Evolutionary conservation across 2,888 invertebrate genomes (phyloP), one percentile per base, ranked within the genome.

Genomic region (Pocota personata): DNA sequence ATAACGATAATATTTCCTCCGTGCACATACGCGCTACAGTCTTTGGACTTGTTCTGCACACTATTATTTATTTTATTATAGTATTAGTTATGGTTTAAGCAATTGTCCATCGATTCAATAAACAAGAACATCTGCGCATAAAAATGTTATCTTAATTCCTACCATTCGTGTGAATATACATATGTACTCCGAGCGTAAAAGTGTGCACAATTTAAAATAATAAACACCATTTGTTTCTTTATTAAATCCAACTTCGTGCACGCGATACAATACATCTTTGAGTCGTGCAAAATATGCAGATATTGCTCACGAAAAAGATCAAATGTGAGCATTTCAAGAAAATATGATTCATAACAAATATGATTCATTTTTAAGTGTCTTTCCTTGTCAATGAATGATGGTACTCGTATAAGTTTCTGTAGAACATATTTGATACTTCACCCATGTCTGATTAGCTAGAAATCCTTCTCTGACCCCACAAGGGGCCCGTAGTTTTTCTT

Each of bases 341-440:
- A 64, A 64, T 48, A 32, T 48, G 64, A 64, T 48, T 64, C 46
- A 64, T 12, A 12, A 12, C n/a, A 46, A 16, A 32, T 48, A 48
- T 64, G 64, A 64, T 32, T 64, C 64, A 64, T 32, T 12, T 16
- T 48, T 48, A 12, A 46, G 27, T 30, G 30, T 5, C 10, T 19
- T 64, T 30, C 32, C 19, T 64, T 64, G 64, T 48, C 19, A 16
- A 16, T 32, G 43, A 30, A 16, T 24, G 3, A 10, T n/a, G n/a
- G n/a, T n/a, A n/a, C n/a, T 3, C 24, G 7, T 6, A 14, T 1
- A 12, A 19, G n/a, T 3, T 40, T 60, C 40, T 40, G 21, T 8
- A 12, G 16, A 58, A 19, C n/a, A 21, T 37, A 37, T 24, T 58
- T 21, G 21, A 58, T 37, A 37, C 58, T 24, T 21, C 35, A n/a